phyloP scores from a whole-genome alignment of 1,140 invertebrate genomes.

The Rhizoglyphus robini region DNA sequence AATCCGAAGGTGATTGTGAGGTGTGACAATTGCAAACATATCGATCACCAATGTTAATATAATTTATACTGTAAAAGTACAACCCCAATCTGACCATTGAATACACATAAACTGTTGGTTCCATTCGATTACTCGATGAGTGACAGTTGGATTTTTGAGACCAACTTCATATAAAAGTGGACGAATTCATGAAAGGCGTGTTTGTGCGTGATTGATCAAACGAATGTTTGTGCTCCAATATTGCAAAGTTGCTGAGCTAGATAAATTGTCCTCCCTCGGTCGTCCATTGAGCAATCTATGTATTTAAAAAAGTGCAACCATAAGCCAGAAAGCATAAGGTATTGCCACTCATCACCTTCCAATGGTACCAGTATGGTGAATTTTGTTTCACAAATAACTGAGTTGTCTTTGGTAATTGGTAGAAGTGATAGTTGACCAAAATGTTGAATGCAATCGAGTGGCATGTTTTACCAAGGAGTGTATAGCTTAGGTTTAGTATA shows the following conservation, averaged over 20 bases:
- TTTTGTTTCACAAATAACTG: conserved; percentile 85
- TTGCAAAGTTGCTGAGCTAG: conserved; percentile 78
- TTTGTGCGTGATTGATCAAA: too few species aligned
- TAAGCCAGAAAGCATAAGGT: not conserved
- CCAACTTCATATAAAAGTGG: conserved; percentile 83
- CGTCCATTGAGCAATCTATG: conserved; percentile 80
- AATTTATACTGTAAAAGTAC: conserved; percentile 99
- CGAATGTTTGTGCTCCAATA: conserved; percentile 96
- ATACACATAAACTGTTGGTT: not conserved
- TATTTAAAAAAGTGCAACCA: not conserved
- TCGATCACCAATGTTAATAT: conserved; percentile 91
- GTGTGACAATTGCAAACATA: conserved; percentile 99
- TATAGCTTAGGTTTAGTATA: too few species aligned
- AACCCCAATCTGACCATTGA: conserved; percentile 33
- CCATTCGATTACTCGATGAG: conserved; percentile 58
- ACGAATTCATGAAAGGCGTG: conserved; percentile 68
- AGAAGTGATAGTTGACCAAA: conserved; percentile 65
- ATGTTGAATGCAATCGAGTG: conserved; percentile 63
- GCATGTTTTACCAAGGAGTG: conserved; percentile 81
- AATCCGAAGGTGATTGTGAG: conserved; percentile 60
- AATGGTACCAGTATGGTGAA: conserved; percentile 92
- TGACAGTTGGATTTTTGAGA: conserved; percentile 85
- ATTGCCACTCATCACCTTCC: conserved; percentile 64
- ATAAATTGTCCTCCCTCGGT: conserved; percentile 83
- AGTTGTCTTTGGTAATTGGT: conserved; percentile 69